Evolutionary conservation across 2,113 vertebrate genomes (phyloP).

Genomic region (Indicator indicator): DNA sequence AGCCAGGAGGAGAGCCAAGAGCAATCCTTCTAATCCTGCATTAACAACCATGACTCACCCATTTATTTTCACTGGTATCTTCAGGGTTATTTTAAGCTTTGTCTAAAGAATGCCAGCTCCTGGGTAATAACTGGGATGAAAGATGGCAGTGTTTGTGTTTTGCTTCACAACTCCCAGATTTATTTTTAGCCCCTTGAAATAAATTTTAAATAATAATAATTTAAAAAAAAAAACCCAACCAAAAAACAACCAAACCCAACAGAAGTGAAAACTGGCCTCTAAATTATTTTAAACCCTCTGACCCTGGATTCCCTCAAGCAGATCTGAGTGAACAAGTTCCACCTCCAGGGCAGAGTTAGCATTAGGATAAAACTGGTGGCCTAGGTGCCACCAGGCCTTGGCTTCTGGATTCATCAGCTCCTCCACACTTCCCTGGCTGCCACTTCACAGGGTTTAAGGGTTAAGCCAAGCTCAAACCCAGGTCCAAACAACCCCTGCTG

Average conservation of each 20-base stretch:
- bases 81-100: constrained; percentile 69
- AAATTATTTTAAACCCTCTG: background rate
- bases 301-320: background rate
- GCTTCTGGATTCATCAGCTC: rapidly evolving
- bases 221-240: no score
- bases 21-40: constrained; percentile 2
- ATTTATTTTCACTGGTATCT: constrained; percentile 65
- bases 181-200: constrained; percentile 27
- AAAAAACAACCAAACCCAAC: no score
- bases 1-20: constrained; percentile 22
- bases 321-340: background rate
- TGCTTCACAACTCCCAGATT: constrained; percentile 46
- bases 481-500: background rate
- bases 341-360: background rate
- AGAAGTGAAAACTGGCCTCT: background rate
- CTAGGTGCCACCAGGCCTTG: background rate
- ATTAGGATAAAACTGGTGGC: background rate
- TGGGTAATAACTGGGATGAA: constrained; percentile 45
- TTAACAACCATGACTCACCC: constrained; percentile 60
- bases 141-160: constrained; percentile 59
- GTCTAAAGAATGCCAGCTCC: constrained; percentile 66
- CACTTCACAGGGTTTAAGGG: background rate
- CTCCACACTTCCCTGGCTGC: background rate
- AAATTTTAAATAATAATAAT: background rate
- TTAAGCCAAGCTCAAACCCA: background rate